A percentile compares a stretch with the other conserved stretches of the same genome.
These are phyloP conservation scores for Orycteropus afer DNA, from an alignment of 2,113 vertebrate genomes.

Conservation along the genomic window DNA sequence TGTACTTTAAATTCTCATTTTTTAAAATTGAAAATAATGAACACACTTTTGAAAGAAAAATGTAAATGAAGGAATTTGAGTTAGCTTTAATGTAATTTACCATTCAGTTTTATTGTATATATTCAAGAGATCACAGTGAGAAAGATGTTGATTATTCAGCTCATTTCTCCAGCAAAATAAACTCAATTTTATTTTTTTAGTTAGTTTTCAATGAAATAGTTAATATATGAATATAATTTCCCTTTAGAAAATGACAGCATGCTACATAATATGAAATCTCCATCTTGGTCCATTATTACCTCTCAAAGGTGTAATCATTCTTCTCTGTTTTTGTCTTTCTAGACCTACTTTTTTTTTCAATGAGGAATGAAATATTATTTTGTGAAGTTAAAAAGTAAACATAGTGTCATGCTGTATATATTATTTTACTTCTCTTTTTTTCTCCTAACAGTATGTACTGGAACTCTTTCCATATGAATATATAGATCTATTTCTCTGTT, in stretches of 20 bases:
- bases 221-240: neutral
- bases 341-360: neutral
- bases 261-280: neutral
- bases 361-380: neutral
- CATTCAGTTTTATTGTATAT: slow-evolving; percentile 20
- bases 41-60: neutral
- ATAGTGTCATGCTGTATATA: neutral
- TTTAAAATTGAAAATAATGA: slow-evolving; percentile 37
- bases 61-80: neutral
- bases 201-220: slow-evolving; percentile 3
- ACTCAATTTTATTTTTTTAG: neutral
- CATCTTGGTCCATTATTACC: neutral
- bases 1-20: neutral
- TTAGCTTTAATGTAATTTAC: neutral
- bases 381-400: neutral
- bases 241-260: neutral
- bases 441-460: neutral
- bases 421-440: neutral
- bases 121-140: neutral
- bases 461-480: neutral
- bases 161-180: neutral
- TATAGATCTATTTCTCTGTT: neutral
- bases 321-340: neutral
- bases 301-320: neutral
- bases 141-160: neutral